These are phyloP conservation scores for Apodemus agrarius DNA, from an alignment of 2,797 vertebrate genomes.

Conservation along the genomic window DNA sequence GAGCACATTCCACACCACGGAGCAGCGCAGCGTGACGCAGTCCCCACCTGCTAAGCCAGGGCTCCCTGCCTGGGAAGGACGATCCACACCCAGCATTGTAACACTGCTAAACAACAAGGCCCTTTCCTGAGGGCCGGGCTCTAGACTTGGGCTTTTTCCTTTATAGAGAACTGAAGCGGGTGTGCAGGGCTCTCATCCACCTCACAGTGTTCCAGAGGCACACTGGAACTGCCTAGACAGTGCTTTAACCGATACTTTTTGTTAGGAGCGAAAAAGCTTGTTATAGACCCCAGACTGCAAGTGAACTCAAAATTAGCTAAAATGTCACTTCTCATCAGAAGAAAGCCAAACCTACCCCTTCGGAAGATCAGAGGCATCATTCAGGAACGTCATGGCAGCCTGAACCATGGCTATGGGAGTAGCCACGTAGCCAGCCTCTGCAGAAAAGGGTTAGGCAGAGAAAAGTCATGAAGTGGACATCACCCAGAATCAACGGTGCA, in stretches of 20 bases:
- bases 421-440: slow-evolving; percentile 94
- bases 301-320: slow-evolving; percentile 31
- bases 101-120: neutral
- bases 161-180: neutral
- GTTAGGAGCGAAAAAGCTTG: neutral
- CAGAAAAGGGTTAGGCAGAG: neutral
- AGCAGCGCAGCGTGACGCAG: neutral
- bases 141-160: neutral
- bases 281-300: slow-evolving; percentile 39
- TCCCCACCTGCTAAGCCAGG: neutral
- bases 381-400: slow-evolving; percentile 93
- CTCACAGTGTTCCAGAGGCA: slow-evolving; percentile 1
- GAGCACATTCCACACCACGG: too few species aligned
- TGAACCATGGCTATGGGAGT: slow-evolving; percentile 97
- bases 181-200: neutral
- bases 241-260: slow-evolving; percentile 13
- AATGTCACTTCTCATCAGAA: neutral
- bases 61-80: too few species aligned
- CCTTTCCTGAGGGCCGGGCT: neutral
- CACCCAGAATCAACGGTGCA: neutral
- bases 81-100: neutral
- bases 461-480: neutral
- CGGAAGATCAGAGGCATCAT: slow-evolving; percentile 91
- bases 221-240: neutral
- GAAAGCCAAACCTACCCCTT: slow-evolving; percentile 89